These are phyloP conservation scores for Manduca sexta DNA, from an alignment of 1,140 invertebrate genomes.

Conservation along the genomic window DNA sequence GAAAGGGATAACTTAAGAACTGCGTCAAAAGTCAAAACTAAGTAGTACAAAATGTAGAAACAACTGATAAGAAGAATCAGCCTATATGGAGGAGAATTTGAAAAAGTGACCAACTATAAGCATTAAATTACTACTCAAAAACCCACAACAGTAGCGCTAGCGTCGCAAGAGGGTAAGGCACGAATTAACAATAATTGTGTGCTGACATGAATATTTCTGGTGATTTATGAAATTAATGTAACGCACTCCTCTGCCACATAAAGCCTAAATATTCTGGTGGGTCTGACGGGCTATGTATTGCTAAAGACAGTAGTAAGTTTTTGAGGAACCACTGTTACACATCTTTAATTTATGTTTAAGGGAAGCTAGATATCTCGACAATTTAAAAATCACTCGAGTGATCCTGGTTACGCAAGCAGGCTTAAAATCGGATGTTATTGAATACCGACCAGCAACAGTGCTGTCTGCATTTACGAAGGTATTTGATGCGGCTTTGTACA, in stretches of 20 bases:
- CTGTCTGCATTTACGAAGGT: not conserved
- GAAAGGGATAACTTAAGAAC: too few species aligned
- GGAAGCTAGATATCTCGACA: not conserved
- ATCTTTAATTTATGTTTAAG: constrained; percentile 11
- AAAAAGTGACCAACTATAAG: too few species aligned
- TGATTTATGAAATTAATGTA: too few species aligned
- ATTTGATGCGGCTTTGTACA: not conserved
- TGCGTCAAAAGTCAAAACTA: too few species aligned
- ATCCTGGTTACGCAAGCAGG: not conserved
- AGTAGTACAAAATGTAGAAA: too few species aligned
- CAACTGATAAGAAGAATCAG: too few species aligned
- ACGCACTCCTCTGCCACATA: constrained; percentile 1
- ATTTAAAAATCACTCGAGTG: constrained; percentile 3
- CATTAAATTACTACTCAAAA: too few species aligned
- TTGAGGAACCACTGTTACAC: not conserved
- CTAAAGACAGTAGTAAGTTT: constrained; percentile 1
- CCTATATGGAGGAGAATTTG: too few species aligned
- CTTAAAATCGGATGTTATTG: not conserved
- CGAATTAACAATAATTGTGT: too few species aligned
- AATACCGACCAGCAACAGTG: not conserved
- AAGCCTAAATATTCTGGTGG: constrained; percentile 9
- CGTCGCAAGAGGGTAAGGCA: too few species aligned
- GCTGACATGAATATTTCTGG: too few species aligned
- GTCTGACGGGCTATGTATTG: constrained; percentile 7
- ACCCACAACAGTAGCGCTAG: too few species aligned